Percentiles rank a stretch among this genome's conserved stretches.
Evolutionary conservation across 2,113 vertebrate species (phyloP).

Genomic region (Proteles cristata): DNA sequence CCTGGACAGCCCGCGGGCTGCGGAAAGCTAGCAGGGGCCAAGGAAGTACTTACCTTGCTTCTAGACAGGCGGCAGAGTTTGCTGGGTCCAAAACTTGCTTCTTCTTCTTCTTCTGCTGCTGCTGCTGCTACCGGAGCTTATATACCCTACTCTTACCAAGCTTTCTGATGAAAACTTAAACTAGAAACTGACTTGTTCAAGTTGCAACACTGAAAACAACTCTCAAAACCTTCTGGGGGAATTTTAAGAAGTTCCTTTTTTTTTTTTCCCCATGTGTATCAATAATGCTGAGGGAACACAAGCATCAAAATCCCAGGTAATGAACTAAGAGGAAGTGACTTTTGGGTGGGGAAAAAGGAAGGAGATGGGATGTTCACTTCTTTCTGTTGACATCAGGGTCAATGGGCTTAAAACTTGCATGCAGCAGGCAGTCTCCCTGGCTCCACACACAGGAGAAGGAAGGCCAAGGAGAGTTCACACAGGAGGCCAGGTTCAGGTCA

Average conservation of each 20-base stretch:
- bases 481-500: not conserved
- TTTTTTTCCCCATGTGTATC: slow-evolving; percentile 23
- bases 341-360: slow-evolving; percentile 75
- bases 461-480: not conserved
- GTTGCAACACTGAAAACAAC: slow-evolving; percentile 77
- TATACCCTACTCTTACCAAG: slow-evolving; percentile 63
- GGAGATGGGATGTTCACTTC: slow-evolving; percentile 48
- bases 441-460: not conserved
- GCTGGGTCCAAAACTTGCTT: not conserved
- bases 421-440: not conserved
- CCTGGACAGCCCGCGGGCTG: not conserved
- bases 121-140: slow-evolving; percentile 41
- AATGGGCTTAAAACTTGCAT: not conserved
- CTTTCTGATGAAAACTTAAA: slow-evolving; percentile 74
- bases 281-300: slow-evolving; percentile 28
- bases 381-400: slow-evolving; percentile 67
- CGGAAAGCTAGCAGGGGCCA: no score
- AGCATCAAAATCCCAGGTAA: slow-evolving; percentile 74
- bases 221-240: slow-evolving; percentile 78
- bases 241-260: slow-evolving; percentile 79
- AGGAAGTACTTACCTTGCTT: slow-evolving; percentile 65
- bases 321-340: slow-evolving; percentile 77
- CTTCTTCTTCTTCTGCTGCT: not conserved
- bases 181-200: slow-evolving; percentile 75
- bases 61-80: not conserved